Evolutionary conservation across 1,140 invertebrate genomes (phyloP).

Genomic region (Harlomillsia oculata): DNA sequence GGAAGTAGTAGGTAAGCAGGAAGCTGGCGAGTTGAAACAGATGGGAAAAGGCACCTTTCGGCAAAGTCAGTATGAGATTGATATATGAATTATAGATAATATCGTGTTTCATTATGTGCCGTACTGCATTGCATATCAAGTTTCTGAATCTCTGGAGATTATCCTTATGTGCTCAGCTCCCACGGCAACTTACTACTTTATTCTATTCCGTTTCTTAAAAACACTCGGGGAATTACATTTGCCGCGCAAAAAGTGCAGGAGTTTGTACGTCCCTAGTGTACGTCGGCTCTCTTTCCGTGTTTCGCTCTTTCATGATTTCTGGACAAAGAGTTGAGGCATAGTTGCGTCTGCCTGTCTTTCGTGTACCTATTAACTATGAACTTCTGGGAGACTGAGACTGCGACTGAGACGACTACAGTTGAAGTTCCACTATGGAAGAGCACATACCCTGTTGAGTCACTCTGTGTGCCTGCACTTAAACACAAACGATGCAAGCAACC

Average conservation of each 20-base stretch:
- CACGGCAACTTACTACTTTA: constrained; percentile 28
- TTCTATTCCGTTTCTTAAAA: constrained; percentile 30
- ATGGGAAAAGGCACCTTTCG: constrained; percentile 10
- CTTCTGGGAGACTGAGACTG: neutral
- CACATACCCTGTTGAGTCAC: too few species aligned
- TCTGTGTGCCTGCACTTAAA: too few species aligned
- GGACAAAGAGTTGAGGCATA: constrained; percentile 25
- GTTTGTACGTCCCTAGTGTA: constrained; percentile 18
- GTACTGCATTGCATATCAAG: constrained; percentile 31
- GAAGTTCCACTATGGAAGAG: too few species aligned
- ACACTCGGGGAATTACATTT: constrained; percentile 32
- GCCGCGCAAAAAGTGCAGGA: constrained; percentile 14
- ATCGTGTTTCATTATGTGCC: constrained; percentile 35
- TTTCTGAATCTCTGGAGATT: constrained; percentile 34
- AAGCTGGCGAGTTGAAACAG: neutral
- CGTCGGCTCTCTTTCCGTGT: neutral
- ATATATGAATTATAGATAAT: constrained; percentile 36
- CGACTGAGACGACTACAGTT: constrained; percentile 14
- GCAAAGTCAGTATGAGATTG: constrained; percentile 31
- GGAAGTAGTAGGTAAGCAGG: neutral
- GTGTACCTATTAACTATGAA: neutral
- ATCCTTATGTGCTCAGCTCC: constrained; percentile 24
- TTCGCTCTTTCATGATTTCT: constrained; percentile 22
- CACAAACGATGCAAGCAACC: too few species aligned
- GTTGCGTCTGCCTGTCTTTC: neutral